phyloP scores from a whole-genome alignment of 1,140 invertebrate species.

The Frieseomelitta varia region DNA sequence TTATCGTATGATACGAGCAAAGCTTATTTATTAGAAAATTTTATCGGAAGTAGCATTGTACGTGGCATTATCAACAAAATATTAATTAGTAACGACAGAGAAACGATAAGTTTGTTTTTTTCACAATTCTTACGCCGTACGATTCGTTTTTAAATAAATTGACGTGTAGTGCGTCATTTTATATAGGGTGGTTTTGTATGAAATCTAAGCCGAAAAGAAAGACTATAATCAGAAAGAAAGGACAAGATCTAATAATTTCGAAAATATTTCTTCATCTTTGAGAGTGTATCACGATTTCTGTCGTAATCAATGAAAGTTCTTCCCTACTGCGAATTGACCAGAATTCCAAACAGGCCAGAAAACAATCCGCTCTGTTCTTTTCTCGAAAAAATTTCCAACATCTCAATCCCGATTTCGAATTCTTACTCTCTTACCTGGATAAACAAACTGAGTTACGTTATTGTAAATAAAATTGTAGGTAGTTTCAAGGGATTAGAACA shows the following conservation, averaged over 20 bases:
- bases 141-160: not conserved
- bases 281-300: not conserved
- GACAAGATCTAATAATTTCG: too few relatives aligned
- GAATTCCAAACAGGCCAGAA: not conserved
- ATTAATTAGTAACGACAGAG: not conserved
- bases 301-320: too few relatives aligned
- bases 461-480: not conserved
- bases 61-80: not conserved
- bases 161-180: too few relatives aligned
- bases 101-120: not conserved
- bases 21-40: not conserved
- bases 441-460: not conserved
- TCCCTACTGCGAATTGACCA: not conserved
- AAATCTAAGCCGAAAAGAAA: too few relatives aligned
- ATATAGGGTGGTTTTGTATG: too few relatives aligned
- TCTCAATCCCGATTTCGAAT: not conserved
- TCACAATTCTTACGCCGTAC: too few relatives aligned
- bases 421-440: not conserved
- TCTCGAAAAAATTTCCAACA: not conserved
- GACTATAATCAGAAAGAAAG: too few relatives aligned
- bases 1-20: not conserved
- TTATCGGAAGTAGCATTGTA: not conserved
- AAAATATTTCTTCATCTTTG: not conserved
- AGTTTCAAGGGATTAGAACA: too few relatives aligned
- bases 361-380: not conserved